These are phyloP conservation scores for Drosophila rufa DNA, from an alignment of 1,140 invertebrate species.

Conservation along the genomic window DNA sequence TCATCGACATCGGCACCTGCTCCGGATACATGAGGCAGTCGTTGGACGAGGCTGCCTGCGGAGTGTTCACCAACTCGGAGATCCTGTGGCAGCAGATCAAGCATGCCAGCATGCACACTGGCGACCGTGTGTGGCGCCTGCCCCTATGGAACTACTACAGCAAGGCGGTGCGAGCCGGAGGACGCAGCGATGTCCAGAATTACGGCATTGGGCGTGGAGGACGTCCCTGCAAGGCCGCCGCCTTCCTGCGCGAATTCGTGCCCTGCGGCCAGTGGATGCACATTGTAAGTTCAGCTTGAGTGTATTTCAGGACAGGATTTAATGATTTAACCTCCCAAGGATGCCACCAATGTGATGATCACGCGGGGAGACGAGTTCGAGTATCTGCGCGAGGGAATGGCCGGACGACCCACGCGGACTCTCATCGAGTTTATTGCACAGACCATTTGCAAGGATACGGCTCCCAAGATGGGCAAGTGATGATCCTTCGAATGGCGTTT, in stretches of 20 bases:
- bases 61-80: constrained; percentile 91
- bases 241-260: constrained; percentile 95
- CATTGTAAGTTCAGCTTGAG: constrained; percentile 91
- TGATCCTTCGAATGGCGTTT: constrained; percentile 6
- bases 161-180: constrained; percentile 89
- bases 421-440: constrained; percentile 90
- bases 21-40: constrained; percentile 91
- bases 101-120: constrained; percentile 89
- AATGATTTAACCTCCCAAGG: constrained; percentile 34
- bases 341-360: constrained; percentile 80
- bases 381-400: constrained; percentile 87
- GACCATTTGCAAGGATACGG: constrained; percentile 82
- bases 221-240: constrained; percentile 94
- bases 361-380: constrained; percentile 86
- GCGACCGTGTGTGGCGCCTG: constrained; percentile 96
- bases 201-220: constrained; percentile 89
- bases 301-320: constrained; percentile 84
- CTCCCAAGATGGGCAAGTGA: constrained; percentile 69
- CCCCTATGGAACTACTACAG: constrained; percentile 94
- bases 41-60: constrained; percentile 91
- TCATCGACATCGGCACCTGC: constrained; percentile 93
- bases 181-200: constrained; percentile 93
- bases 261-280: constrained; percentile 92
- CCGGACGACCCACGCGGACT: constrained; percentile 93
- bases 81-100: constrained; percentile 88